Evolutionary conservation across 2,797 vertebrate species (phyloP), one percentile per base, ranked within the genome.

Genomic region (Bryconaethiops microstoma): DNA sequence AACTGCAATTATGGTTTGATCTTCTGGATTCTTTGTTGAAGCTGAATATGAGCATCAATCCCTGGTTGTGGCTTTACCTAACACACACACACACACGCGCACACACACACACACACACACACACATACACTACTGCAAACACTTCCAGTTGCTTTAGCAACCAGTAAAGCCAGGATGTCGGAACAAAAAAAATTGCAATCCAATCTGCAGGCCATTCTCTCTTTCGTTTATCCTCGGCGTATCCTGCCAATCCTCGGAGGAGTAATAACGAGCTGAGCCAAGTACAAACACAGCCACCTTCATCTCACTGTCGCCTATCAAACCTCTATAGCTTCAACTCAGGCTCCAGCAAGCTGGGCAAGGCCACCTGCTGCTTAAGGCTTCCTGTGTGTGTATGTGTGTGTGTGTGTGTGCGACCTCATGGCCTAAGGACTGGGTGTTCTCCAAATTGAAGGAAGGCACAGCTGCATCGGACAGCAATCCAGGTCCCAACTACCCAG

Each of bases 271-370:
- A 55, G 70, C 63, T 13, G 29, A 60, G 72, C 79, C 63, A 59
- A 74, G 40, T 80, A 55, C 78, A 75, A 75, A 80, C 72, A 80
- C 52, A 75, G 63, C 72, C 65, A 54, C 73, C 78, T 74, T 80
- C 78, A 60, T 63, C 63, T 75, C 29, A 72, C 70, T 55, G 50
- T 55, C 48, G 52, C 70, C 70, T 72, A 16, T 39, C 14, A 5
- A n/a, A 19, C 69, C 23, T 52, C 70, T 16, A 35, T 50, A 25
- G 65, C 65, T 48, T 48, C 39, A 77, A 48, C 25, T 35, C 48
- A 39, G 45, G 25, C 70, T 78, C n/a, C 52, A 17, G 70, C 76
- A 78, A 62, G 54, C 54, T 59, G 70, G 64, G 25, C 70, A 69
- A 40, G 72, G 48, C 75, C 42, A 67, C 71, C 62, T 79, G 77